Base-by-base conservation (phyloP, 2,888 invertebrate genomes). In the Tipula confusa region DNA sequence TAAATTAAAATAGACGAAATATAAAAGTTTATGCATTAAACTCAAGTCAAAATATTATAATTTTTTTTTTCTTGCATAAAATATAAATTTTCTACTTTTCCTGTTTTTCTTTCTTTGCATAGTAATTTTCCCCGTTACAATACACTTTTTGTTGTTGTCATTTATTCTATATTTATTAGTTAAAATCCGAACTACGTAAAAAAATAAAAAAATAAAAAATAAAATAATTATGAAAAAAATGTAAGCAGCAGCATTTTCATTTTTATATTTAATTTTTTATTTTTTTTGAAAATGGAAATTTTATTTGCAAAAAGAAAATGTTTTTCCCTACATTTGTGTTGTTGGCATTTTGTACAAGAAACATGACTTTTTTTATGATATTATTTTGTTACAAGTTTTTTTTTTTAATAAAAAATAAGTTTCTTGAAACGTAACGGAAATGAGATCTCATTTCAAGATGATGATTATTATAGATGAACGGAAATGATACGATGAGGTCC, bases 271-370 rank as follows among this genome's bases (percentile, higher is more conserved):
- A 64, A 64, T 64, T 64, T n/a, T n/a, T 64, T 64, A 64, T 64
- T 64, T n/a, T n/a, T n/a, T n/a, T 64, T 64, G 64, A 64, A 64
- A 64, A 64, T 64, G 64, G 64, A 64, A 64, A 64, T 64, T 64
- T 64, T 43, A 43, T 43, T 43, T 36, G n/a, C n/a, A n/a, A n/a
- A n/a, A n/a, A n/a, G n/a, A n/a, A n/a, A 6, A 36, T 36, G 5
- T 43, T 36, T 36, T 36, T 36, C n/a, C 36, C 2, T 43, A 43
- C n/a, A 43, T 43, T 64, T 64, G n/a, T 64, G 64, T 64, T 64
- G 24, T 24, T 64, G 64, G 64, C 6, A 24, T 24, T 64, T 64
- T 64, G 43, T 43, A 64, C 24, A 9, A 64, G n/a, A 64, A 64
- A 64, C 64, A 64, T 24, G 11, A 64, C 3, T n/a, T 24, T 64